These are phyloP conservation scores for Tetramorium parvispinum DNA, from an alignment of 1,140 invertebrate species.

Conservation along the genomic window DNA sequence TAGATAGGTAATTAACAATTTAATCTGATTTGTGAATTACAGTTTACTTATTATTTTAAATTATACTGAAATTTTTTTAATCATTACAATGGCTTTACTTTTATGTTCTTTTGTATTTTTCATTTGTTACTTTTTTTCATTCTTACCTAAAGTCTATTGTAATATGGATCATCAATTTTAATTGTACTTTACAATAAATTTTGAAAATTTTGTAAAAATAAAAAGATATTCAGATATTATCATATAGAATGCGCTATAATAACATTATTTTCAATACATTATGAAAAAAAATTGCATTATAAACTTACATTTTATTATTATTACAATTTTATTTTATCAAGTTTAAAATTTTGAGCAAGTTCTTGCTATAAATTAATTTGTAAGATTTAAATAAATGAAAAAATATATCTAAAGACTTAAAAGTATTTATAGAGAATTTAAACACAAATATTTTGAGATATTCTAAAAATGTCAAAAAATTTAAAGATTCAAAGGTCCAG, in stretches of 20 bases:
- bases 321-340: neutral
- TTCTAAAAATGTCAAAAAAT: neutral
- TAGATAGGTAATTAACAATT: slow-evolving; percentile 86
- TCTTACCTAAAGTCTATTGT: too few relatives aligned
- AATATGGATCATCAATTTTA: neutral
- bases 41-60: neutral
- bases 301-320: slow-evolving; percentile 8
- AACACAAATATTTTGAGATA: neutral
- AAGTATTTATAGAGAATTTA: neutral
- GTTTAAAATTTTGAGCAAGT: neutral
- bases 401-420: slow-evolving; percentile 3
- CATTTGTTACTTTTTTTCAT: neutral
- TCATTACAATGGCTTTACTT: neutral
- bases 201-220: neutral
- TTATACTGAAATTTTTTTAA: neutral
- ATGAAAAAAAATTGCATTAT: neutral
- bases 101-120: neutral
- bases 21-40: neutral
- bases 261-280: neutral
- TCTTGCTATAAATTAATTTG: neutral
- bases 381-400: neutral
- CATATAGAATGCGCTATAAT: neutral
- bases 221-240: neutral
- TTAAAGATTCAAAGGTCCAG: neutral
- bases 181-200: neutral